Base-by-base conservation (phyloP, 2,797 vertebrate species). In the Sebastes jordani region DNA sequence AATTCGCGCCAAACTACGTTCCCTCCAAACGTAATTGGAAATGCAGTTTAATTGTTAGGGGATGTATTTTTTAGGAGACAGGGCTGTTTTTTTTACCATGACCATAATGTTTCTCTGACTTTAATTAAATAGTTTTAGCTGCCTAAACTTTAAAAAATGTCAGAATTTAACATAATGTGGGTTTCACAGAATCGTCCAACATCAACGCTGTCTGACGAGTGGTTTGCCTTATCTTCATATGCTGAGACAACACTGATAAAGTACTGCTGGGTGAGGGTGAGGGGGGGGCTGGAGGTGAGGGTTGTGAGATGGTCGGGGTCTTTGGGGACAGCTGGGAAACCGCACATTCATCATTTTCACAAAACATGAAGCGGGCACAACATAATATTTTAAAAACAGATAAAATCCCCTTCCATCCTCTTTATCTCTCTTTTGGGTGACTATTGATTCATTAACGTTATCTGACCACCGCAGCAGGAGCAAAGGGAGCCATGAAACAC, bases 381-480 rank as follows among this genome's bases (percentile, higher is more conserved):
- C 85, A 89, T 84, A 91, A 92, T 93, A 91, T 93, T 93, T 90
- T 64, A 90, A 91, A 91, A 90, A 80, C 86, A 82, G 87, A 90
- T 90, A 90, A 90, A 89, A 90, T 76, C 74, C 76, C 27, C 54
- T 52, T 77, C 66, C 76, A 61, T 78, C 81, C 76, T 74, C 68
- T 83, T 77, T 76, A 85, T 89, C 86, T 86, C 11, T 60, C 42
- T 46, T 76, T 29, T 5, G 79, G 73, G 74, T n/a, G 71, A 71
- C 54, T 90, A 82, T 88, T 88, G 80, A 88, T 90, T 86, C 83
- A 87, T 90, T 87, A 86, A 63, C 34, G 86, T 94, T 94, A 94
- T 94, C 94, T 90, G 89, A 73, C 58, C 58, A 1, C 54, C 18
- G 60, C 94, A 94, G 91, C 87, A 83, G 85, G 78, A 77, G 90